These are phyloP conservation scores for Meriones psammophilus DNA, from an alignment of 2,797 vertebrate genomes.

Conservation along the genomic window DNA sequence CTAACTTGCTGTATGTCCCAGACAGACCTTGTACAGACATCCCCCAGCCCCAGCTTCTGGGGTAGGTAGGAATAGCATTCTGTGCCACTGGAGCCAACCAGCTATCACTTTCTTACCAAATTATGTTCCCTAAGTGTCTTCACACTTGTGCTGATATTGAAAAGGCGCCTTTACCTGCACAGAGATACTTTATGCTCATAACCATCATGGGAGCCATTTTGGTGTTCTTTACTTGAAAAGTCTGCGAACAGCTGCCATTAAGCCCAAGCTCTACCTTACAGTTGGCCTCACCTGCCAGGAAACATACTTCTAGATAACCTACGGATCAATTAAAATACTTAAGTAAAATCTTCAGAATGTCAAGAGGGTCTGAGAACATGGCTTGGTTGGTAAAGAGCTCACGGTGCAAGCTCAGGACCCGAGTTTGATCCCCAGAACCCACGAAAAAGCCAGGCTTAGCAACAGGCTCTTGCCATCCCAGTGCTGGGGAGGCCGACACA, in stretches of 20 bases:
- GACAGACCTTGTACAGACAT: neutral
- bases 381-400: neutral
- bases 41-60: neutral
- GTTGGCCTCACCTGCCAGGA: neutral
- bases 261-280: neutral
- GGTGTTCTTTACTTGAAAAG: no score
- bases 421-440: neutral
- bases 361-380: neutral
- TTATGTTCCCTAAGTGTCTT: neutral
- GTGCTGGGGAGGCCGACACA: no score
- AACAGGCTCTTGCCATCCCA: neutral
- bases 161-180: neutral
- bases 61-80: neutral
- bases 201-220: neutral
- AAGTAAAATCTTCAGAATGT: constrained; percentile 30
- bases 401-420: neutral
- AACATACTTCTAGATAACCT: constrained; percentile 43
- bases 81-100: neutral
- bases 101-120: neutral
- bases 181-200: neutral
- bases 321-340: constrained; percentile 40
- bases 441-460: neutral
- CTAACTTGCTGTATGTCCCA: neutral
- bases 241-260: neutral
- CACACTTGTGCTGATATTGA: neutral